A percentile compares a stretch with the other conserved stretches of the same genome.
These are phyloP conservation scores for Nyctibius bracteatus DNA, from an alignment of 2,113 vertebrate species.

Conservation along the genomic window DNA sequence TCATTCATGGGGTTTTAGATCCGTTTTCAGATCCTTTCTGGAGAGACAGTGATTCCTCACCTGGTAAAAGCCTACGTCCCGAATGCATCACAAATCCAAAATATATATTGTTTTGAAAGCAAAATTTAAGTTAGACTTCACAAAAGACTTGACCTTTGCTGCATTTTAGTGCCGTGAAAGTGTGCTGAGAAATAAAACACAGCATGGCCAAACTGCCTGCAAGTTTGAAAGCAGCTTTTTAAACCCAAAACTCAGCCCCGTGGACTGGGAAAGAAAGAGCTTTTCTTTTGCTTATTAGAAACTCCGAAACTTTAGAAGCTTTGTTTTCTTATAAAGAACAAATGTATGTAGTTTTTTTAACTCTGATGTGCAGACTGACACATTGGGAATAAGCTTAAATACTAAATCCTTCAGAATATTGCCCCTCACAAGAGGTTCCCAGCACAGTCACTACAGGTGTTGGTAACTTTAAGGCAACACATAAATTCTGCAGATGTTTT, in stretches of 20 bases:
- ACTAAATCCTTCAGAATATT: neutral
- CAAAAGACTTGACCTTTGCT: conserved; percentile 3
- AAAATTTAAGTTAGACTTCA: conserved; percentile 1
- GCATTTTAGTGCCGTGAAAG: neutral
- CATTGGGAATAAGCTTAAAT: neutral
- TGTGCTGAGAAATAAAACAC: conserved; percentile 1
- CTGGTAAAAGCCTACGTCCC: conserved; percentile 26
- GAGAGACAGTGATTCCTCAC: conserved; percentile 26
- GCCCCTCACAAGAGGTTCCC: neutral
- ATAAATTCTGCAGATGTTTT: neutral
- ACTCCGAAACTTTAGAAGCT: neutral
- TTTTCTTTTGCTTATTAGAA: neutral
- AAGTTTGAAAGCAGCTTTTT: neutral
- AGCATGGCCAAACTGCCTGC: neutral
- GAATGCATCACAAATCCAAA: neutral
- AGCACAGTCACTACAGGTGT: neutral
- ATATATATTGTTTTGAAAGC: neutral
- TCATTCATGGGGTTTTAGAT: neutral
- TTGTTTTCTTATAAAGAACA: neutral
- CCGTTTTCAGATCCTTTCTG: conserved; percentile 56
- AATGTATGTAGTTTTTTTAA: neutral
- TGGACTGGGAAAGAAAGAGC: neutral
- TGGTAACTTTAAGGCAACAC: conserved; percentile 13
- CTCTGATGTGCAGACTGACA: neutral
- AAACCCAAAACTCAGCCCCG: neutral